Conservation (phyloP, 2,888 invertebrate genomes). For the Gryllus longicercus region DNA sequence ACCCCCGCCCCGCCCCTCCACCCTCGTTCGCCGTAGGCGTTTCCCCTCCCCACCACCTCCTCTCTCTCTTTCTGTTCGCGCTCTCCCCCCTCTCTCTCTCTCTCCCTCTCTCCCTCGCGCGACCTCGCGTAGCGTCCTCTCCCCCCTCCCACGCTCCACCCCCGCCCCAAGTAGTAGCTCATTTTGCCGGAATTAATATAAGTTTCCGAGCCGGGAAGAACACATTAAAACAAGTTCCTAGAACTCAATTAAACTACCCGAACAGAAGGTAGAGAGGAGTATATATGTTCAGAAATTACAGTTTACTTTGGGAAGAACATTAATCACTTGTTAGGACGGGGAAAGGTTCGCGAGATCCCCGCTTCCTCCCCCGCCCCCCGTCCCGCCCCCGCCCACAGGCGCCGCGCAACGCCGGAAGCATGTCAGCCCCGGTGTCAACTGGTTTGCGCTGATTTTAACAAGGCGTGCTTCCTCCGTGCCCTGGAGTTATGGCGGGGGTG, state of each 20-base stretch:
- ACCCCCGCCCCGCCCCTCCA: background rate
- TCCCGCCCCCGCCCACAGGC: background rate
- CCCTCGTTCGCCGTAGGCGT: background rate
- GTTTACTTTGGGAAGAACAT: constrained; percentile 17
- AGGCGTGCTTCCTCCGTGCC: background rate
- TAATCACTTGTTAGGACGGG: constrained; percentile 17
- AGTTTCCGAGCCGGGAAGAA: constrained; percentile 17
- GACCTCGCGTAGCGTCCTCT: background rate
- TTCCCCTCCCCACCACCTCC: background rate
- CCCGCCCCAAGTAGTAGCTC: background rate
- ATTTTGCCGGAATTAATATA: constrained; percentile 17
- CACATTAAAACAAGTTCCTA: constrained; percentile 10
- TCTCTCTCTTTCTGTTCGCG: background rate
- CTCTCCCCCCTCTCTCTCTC: background rate
- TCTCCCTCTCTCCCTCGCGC: background rate
- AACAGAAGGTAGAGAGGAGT: constrained; percentile 17
- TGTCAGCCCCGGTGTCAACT: background rate
- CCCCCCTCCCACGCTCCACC: background rate
- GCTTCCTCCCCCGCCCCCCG: background rate
- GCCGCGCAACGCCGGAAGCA: background rate
- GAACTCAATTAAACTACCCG: constrained; percentile 17
- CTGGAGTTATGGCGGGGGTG: background rate
- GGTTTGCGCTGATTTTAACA: constrained; percentile 10
- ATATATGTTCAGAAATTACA: constrained; percentile 9
- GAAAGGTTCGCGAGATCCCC: background rate